Evolutionary conservation across 2,888 invertebrate species (phyloP).

Genomic region (Hypolimnas misippus): DNA sequence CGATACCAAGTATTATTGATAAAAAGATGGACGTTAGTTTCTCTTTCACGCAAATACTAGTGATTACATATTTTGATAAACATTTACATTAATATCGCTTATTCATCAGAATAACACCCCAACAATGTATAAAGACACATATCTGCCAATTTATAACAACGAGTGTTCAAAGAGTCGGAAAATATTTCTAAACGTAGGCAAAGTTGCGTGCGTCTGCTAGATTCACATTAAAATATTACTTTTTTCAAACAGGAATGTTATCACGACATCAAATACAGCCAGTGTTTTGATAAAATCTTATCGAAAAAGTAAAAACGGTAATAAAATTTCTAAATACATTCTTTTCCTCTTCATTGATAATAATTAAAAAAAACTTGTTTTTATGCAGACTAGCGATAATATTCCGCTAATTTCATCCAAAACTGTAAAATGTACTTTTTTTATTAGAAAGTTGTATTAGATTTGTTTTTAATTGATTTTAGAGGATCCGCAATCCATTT

Average conservation of each 20-base stretch:
- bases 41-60: too few relatives aligned
- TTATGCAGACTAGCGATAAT: background rate
- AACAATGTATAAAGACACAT: too few relatives aligned
- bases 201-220: too few relatives aligned
- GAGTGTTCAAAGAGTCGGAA: too few relatives aligned
- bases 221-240: too few relatives aligned
- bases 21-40: too few relatives aligned
- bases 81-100: too few relatives aligned
- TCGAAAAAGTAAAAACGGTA: conserved; percentile 7
- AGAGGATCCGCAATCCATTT: background rate
- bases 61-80: too few relatives aligned
- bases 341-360: background rate
- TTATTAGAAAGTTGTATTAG: background rate
- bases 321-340: background rate
- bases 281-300: conserved; percentile 6
- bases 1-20: too few relatives aligned
- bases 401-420: background rate
- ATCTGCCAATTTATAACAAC: too few relatives aligned
- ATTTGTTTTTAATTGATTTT: background rate
- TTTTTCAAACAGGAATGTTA: background rate
- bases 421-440: background rate
- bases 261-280: background rate
- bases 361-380: background rate
- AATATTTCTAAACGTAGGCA: too few relatives aligned
- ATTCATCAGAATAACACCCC: too few relatives aligned